These are phyloP conservation scores for Mirza zaza DNA, from an alignment of 2,113 vertebrate genomes.

Conservation along the genomic window DNA sequence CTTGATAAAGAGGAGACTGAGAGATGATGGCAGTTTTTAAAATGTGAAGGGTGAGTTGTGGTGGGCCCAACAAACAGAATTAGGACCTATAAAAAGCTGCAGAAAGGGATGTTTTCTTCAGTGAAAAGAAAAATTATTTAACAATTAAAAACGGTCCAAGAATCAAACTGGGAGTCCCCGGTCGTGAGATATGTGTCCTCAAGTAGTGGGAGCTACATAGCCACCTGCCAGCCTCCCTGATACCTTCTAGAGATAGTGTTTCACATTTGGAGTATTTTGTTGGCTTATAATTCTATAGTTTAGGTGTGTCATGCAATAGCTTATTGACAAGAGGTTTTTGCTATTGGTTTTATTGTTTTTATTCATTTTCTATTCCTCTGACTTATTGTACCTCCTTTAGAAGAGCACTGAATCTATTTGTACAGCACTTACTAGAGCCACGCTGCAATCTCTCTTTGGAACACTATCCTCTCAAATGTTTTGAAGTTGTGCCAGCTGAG, in stretches of 20 bases:
- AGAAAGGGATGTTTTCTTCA: neutral
- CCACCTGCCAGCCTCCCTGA: neutral
- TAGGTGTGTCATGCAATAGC: conserved; percentile 1
- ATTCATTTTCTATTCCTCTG: conserved; percentile 44
- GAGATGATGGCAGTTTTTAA: neutral
- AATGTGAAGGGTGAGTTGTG: neutral
- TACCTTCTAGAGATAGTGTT: neutral
- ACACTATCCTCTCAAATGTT: conserved; percentile 56
- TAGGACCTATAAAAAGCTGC: neutral
- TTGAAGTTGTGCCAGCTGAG: conserved; percentile 65
- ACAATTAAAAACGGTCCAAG: neutral
- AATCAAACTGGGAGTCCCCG: neutral
- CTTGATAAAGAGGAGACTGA: neutral
- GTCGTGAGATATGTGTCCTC: neutral
- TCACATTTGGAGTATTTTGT: conserved; percentile 14
- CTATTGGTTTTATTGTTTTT: conserved; percentile 24
- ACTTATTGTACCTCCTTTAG: conserved; percentile 19
- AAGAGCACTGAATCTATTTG: conserved; percentile 56
- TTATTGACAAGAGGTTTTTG: conserved; percentile 56
- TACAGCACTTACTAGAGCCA: conserved; percentile 36
- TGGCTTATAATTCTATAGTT: neutral
- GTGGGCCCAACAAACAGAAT: neutral
- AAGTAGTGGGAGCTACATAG: neutral
- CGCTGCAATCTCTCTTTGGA: conserved; percentile 51
- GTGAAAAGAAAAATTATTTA: neutral